Evolutionary conservation across 2,797 vertebrate species (phyloP).

Genomic region (Sciaenops ocellatus): DNA sequence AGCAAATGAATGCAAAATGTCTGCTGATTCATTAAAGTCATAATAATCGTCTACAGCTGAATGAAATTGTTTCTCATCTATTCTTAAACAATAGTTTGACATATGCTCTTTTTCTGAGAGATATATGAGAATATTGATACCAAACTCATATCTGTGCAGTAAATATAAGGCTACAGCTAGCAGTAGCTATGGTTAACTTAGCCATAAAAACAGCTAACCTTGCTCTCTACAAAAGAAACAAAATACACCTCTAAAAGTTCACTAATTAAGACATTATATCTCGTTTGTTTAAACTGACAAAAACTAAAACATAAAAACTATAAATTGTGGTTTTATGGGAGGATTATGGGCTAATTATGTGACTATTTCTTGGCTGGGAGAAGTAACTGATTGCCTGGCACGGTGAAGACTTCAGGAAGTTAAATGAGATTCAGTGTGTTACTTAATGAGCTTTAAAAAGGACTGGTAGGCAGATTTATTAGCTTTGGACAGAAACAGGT

Average conservation of each 20-base stretch:
- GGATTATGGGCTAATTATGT: not conserved
- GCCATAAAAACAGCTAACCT: not conserved
- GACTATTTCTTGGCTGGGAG: not conserved
- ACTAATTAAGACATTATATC: conserved; percentile 1
- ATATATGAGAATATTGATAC: not conserved
- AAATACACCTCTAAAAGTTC: not conserved
- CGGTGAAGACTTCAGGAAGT: not conserved
- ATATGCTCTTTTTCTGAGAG: too few species aligned
- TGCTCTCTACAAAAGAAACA: conserved; percentile 8
- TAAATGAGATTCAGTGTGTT: not conserved
- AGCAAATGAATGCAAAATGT: conserved; percentile 18
- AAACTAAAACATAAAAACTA: not conserved
- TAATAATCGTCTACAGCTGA: not conserved
- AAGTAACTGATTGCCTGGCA: not conserved
- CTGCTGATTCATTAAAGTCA: not conserved
- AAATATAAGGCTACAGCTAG: not conserved
- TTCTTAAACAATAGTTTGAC: not conserved
- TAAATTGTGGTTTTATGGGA: not conserved
- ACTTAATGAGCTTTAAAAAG: not conserved
- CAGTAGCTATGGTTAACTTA: not conserved
- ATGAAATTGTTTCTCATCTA: not conserved
- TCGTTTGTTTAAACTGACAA: not conserved
- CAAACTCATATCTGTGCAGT: not conserved
- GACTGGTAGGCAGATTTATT: not conserved
- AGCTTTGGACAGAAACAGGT: not conserved